Conservation (phyloP, 2,888 invertebrate species). For the Spialia ferax region DNA sequence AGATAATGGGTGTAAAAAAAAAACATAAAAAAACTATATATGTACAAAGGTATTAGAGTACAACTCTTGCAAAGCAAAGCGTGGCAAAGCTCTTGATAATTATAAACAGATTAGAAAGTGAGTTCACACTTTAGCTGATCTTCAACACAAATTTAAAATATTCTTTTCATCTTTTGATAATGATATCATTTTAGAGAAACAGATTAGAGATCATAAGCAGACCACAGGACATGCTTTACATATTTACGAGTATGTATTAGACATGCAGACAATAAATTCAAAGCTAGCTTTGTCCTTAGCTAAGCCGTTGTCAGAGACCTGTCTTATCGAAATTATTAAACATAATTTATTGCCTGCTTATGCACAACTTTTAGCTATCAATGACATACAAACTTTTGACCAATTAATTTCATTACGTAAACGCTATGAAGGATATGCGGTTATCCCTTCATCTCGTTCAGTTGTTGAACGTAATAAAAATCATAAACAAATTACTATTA, state of each 20-base stretch:
- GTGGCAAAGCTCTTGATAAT: not conserved
- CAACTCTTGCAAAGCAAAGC: too few species aligned
- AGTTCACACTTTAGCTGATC: slow-evolving; percentile 5
- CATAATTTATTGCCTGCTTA: slow-evolving; percentile 7
- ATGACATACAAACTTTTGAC: not conserved
- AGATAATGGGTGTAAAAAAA: too few species aligned
- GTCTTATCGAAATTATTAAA: slow-evolving; percentile 4
- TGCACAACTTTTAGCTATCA: slow-evolving; percentile 1
- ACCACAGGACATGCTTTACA: not conserved
- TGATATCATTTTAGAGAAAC: slow-evolving; percentile 2
- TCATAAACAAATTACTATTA: not conserved
- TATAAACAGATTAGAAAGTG: not conserved
- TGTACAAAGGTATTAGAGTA: too few species aligned
- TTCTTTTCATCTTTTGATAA: slow-evolving; percentile 2
- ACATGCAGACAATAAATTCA: not conserved
- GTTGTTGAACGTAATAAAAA: not conserved
- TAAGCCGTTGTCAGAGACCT: not conserved
- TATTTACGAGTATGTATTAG: slow-evolving; percentile 1
- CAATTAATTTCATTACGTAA: not conserved
- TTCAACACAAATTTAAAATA: not conserved
- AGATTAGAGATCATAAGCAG: not conserved
- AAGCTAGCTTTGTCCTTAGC: too few species aligned
- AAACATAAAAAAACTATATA: too few species aligned
- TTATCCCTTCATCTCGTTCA: not conserved
- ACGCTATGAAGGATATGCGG: not conserved